Percentiles rank a stretch among this genome's conserved stretches.
These are phyloP conservation scores for Polydrusus cervinus DNA, from an alignment of 2,888 invertebrate species.

Conservation along the genomic window DNA sequence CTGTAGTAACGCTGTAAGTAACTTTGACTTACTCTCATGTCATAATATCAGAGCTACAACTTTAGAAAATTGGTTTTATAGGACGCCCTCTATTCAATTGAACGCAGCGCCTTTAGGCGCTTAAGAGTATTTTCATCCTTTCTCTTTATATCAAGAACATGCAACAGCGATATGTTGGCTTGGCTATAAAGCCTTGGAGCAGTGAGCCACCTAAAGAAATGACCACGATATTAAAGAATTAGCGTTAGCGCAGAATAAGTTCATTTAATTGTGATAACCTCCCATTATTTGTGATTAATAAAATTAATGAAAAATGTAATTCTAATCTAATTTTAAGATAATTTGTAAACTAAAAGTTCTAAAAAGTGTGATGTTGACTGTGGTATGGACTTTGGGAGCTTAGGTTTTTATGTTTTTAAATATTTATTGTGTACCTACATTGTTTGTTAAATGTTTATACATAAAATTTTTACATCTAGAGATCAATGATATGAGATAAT, in stretches of 20 bases:
- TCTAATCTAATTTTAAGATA: neutral
- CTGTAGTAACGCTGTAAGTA: conserved; percentile 10
- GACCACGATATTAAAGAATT: neutral
- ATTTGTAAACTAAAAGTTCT: neutral
- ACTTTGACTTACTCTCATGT: conserved; percentile 19
- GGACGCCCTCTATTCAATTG: neutral
- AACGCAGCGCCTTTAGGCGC: no score
- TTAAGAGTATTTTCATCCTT: no score
- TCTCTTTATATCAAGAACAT: no score
- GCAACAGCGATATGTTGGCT: no score
- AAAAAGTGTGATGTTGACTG: conserved; percentile 34
- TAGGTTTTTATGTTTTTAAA: conserved; percentile 20
- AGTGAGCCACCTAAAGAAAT: neutral
- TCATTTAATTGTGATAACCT: no score
- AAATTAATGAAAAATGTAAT: neutral
- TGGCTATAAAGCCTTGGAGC: neutral
- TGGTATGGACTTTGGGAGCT: conserved; percentile 30
- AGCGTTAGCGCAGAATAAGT: neutral
- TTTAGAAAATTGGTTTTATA: neutral
- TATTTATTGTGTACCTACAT: conserved; percentile 27
- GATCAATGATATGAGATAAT: conserved; percentile 22
- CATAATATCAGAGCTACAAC: neutral
- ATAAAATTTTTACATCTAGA: conserved; percentile 21
- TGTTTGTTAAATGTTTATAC: conserved; percentile 26
- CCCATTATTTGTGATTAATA: conserved; percentile 37